Evolutionary conservation across 2,888 invertebrate genomes (phyloP).

Genomic region (Tenthredo amoena): DNA sequence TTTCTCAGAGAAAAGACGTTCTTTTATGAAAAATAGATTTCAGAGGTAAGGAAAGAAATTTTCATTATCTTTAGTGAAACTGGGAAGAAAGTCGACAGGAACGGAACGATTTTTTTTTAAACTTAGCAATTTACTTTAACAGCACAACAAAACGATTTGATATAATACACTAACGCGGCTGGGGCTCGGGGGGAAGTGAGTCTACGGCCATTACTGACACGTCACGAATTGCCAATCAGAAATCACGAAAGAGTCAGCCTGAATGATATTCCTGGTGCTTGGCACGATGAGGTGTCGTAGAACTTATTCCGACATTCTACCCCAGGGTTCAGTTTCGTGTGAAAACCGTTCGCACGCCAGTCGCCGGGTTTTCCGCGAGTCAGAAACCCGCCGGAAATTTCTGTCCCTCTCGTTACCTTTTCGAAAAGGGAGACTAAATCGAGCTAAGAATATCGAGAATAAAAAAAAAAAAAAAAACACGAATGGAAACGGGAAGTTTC

Average conservation of each 20-base stretch:
- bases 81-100: background rate
- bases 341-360: conserved; percentile 37
- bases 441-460: background rate
- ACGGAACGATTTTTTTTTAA: background rate
- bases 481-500: background rate
- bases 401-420: background rate
- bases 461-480: background rate
- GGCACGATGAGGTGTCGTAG: conserved; percentile 47
- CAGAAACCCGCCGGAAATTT: background rate
- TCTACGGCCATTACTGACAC: conserved; percentile 38
- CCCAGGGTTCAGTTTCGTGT: conserved; percentile 34
- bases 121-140: background rate
- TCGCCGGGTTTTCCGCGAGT: background rate
- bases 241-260: conserved; percentile 43
- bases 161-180: background rate
- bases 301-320: conserved; percentile 30
- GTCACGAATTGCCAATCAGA: conserved; percentile 51
- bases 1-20: background rate
- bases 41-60: background rate
- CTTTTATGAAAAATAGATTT: background rate
- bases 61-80: background rate
- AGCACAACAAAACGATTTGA: background rate
- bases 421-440: background rate
- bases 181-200: background rate
- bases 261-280: conserved; percentile 48